A percentile compares a stretch with the other conserved stretches of the same genome.
Evolutionary conservation across 2,797 vertebrate genomes (phyloP).

Genomic region (Alexandromys oeconomus): DNA sequence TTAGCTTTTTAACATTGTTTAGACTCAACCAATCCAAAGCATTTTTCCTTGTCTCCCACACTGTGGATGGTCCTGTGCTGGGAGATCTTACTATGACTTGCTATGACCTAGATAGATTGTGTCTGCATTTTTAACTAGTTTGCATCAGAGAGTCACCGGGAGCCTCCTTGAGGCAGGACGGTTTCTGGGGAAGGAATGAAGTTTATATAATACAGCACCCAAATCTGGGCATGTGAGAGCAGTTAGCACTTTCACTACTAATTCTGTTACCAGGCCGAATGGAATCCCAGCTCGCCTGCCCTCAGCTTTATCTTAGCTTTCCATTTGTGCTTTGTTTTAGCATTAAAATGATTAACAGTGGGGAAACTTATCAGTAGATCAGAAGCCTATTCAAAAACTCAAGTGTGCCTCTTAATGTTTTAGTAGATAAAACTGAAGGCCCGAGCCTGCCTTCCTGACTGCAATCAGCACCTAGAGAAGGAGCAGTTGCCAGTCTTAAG

Average conservation of each 20-base stretch:
- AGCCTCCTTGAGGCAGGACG: conserved; percentile 2
- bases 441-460: conserved; percentile 64
- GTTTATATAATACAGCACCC: background rate
- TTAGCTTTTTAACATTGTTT: background rate
- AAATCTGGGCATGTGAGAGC: background rate
- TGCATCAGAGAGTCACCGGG: conserved; percentile 29
- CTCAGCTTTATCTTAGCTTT: conserved; percentile 69
- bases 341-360: conserved; percentile 73
- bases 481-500: conserved; percentile 24
- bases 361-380: conserved; percentile 71
- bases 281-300: background rate
- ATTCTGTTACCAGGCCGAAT: background rate
- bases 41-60: background rate
- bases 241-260: conserved; percentile 13
- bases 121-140: conserved; percentile 59
- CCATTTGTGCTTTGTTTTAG: conserved; percentile 74
- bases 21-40: background rate
- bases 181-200: conserved; percentile 34
- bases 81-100: background rate
- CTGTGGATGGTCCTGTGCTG: background rate
- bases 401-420: conserved; percentile 72
- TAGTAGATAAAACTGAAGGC: conserved; percentile 55
- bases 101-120: background rate
- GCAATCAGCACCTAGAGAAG: conserved; percentile 51
- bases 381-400: conserved; percentile 77